A percentile compares a stretch with the other conserved stretches of the same genome.
Evolutionary conservation across 2,113 vertebrate genomes (phyloP).

Genomic region (Chaenogobius annularis): DNA sequence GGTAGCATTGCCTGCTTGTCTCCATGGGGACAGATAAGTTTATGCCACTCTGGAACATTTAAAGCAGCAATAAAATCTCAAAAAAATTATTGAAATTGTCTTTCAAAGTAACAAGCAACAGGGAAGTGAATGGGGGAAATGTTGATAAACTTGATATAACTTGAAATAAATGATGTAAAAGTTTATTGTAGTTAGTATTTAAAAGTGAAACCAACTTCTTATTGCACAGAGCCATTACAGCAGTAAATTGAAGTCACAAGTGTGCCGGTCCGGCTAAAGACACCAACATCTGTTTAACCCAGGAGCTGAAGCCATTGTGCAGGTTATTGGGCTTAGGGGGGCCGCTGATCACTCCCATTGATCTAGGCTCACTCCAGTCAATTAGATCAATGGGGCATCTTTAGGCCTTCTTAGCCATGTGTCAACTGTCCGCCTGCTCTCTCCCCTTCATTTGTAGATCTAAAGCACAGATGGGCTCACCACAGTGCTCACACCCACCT

Average conservation of each 20-base stretch:
- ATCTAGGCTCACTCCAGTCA: conserved; percentile 65
- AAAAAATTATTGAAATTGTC: too few relatives aligned
- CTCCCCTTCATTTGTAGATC: conserved; percentile 57
- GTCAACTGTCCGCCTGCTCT: conserved; percentile 65
- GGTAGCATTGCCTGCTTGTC: too few relatives aligned
- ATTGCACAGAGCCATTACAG: neutral
- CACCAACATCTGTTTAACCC: conserved; percentile 56
- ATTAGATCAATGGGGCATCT: conserved; percentile 77
- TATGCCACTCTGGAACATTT: too few relatives aligned
- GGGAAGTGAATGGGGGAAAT: neutral
- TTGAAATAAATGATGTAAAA: too few relatives aligned
- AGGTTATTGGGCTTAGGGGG: conserved; percentile 66
- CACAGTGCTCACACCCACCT: conserved; percentile 16
- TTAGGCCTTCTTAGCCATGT: conserved; percentile 72
- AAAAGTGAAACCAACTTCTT: neutral
- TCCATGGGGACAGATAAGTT: too few relatives aligned
- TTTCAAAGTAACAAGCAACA: neutral
- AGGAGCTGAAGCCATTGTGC: conserved; percentile 61
- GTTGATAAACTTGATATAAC: too few relatives aligned
- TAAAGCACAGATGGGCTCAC: conserved; percentile 62
- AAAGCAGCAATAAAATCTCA: too few relatives aligned
- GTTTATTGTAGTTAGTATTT: neutral
- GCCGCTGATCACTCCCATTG: conserved; percentile 77
- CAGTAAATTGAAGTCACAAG: neutral
- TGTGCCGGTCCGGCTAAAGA: conserved; percentile 18